phyloP scores from a whole-genome alignment of 2,888 invertebrate species.

The Glaucopsyche alexis region DNA sequence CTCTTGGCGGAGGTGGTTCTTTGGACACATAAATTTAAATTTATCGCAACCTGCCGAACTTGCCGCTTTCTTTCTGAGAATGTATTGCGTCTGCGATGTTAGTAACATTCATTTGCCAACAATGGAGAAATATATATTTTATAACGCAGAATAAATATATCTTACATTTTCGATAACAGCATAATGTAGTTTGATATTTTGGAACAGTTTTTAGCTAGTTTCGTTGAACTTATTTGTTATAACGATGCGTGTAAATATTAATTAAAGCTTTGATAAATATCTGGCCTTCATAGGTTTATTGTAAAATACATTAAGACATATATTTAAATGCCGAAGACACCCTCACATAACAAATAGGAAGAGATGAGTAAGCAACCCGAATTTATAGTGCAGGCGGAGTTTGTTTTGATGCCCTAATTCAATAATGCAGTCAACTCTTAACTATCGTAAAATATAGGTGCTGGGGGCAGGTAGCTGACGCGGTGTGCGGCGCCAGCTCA shows the following conservation, averaged over 20 bases:
- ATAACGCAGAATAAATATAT: not conserved
- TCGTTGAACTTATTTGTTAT: not conserved
- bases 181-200: not conserved
- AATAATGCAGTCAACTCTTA: slow-evolving; percentile 35
- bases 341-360: slow-evolving; percentile 10
- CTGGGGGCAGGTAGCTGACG: slow-evolving; percentile 56
- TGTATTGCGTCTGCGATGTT: slow-evolving; percentile 39
- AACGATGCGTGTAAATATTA: not conserved
- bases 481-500: slow-evolving; percentile 57
- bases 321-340: not conserved
- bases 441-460: slow-evolving; percentile 38
- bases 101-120: slow-evolving; percentile 10
- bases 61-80: slow-evolving; percentile 64
- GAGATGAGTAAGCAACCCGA: slow-evolving; percentile 8
- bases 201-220: not conserved
- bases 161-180: not conserved
- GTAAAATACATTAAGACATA: not conserved
- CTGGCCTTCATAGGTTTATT: not conserved
- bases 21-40: slow-evolving; percentile 71
- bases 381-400: slow-evolving; percentile 11
- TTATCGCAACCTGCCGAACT: slow-evolving; percentile 75
- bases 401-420: slow-evolving; percentile 23
- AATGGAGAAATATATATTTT: slow-evolving; percentile 26
- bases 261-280: not conserved
- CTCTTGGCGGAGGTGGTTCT: slow-evolving; percentile 40